phyloP scores from a whole-genome alignment of 2,888 invertebrate species.

The Chrysolina haemoptera region DNA sequence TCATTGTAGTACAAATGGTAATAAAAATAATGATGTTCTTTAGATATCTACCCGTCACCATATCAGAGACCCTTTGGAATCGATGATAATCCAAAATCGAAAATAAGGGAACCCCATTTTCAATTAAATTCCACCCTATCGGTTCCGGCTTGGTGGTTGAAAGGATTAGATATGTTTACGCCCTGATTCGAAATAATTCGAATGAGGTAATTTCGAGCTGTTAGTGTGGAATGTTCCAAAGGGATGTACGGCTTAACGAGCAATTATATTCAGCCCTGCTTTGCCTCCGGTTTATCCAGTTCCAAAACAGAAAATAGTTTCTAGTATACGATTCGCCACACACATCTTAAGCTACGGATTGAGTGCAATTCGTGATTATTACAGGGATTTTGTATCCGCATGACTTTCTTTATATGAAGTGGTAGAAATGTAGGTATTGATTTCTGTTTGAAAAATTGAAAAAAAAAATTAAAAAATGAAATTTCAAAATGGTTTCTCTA shows the following conservation, averaged over 20 bases:
- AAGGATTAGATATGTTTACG: conserved; percentile 52
- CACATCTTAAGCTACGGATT: background rate
- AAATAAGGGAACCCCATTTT: background rate
- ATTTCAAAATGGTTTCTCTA: too few species aligned
- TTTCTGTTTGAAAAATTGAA: too few species aligned
- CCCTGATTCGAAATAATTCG: conserved; percentile 50
- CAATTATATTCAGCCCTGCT: conserved; percentile 44
- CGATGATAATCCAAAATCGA: background rate
- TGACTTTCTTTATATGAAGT: too few species aligned
- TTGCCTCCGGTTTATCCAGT: conserved; percentile 38
- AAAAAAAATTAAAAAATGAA: too few species aligned
- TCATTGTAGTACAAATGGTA: too few species aligned
- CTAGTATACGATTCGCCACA: background rate
- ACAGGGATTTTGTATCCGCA: too few species aligned
- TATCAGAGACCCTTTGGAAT: background rate
- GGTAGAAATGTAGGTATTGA: too few species aligned
- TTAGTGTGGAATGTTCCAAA: conserved; percentile 51
- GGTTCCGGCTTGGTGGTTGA: conserved; percentile 46
- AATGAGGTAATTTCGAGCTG: conserved; percentile 53
- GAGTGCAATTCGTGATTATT: too few species aligned
- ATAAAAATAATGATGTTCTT: too few species aligned
- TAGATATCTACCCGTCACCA: too few species aligned
- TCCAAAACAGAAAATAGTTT: conserved; percentile 7
- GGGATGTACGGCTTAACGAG: conserved; percentile 44
- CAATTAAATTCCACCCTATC: conserved; percentile 40